phyloP scores from a whole-genome alignment of 2,797 vertebrate species.

The Ceyx erithaca region DNA sequence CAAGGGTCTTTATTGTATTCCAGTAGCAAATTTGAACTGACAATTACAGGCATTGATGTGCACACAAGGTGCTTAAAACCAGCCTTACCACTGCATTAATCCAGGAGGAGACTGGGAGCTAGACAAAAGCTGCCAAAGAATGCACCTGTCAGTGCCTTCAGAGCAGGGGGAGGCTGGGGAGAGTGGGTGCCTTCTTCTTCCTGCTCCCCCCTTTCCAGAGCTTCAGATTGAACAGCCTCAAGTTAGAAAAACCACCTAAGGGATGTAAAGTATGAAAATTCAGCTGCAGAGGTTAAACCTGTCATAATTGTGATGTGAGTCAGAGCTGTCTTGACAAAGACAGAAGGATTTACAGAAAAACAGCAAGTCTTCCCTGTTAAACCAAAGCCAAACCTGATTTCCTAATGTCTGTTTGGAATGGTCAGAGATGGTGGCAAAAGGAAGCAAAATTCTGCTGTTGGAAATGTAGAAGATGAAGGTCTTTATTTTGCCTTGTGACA shows the following conservation, averaged over 20 bases:
- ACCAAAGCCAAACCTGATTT: neutral
- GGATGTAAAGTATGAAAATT: neutral
- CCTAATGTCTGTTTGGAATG: neutral
- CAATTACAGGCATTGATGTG: neutral
- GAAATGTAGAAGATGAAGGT: neutral
- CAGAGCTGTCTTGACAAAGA: neutral
- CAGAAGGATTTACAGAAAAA: neutral
- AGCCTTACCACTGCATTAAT: neutral
- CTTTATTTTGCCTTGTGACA: neutral
- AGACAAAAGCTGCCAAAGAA: neutral
- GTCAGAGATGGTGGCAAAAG: neutral
- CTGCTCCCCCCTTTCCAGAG: neutral
- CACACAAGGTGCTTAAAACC: neutral
- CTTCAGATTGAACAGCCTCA: neutral
- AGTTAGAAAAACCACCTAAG: neutral
- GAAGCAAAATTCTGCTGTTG: neutral
- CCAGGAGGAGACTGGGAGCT: neutral
- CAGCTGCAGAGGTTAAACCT: slow-evolving; percentile 5
- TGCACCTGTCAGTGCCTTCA: neutral
- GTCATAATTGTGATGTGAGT: neutral
- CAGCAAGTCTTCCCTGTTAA: neutral
- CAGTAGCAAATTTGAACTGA: slow-evolving; percentile 23
- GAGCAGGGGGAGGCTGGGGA: neutral
- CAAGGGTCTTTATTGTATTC: slow-evolving; percentile 43
- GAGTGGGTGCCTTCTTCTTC: neutral